Percentiles rank a stretch among this genome's conserved stretches.
Evolutionary conservation across 2,888 invertebrate species (phyloP).

Genomic region (Harmothoe impar): DNA sequence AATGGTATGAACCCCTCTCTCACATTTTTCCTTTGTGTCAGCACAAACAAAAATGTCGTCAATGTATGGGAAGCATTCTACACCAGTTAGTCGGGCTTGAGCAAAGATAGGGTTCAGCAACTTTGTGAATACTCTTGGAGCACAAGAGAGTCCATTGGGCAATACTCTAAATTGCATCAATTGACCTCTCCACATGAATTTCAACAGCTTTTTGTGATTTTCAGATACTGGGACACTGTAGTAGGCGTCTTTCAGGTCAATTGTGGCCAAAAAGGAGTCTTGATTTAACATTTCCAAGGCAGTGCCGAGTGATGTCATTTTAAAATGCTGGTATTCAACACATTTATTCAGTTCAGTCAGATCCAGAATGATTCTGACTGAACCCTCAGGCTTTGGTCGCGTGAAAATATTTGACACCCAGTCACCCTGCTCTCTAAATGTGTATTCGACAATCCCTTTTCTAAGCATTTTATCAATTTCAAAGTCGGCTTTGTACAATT

Average conservation of each 20-base stretch:
- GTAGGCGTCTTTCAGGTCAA: too few species aligned
- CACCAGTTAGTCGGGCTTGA: not conserved
- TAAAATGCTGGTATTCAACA: too few species aligned
- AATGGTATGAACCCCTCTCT: not conserved
- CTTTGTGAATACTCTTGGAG: constrained; percentile 16
- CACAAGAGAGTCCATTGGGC: constrained; percentile 51
- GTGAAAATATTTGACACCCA: not conserved
- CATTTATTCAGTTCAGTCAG: too few species aligned
- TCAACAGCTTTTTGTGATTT: too few species aligned
- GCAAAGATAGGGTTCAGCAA: constrained; percentile 26
- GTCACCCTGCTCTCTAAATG: not conserved
- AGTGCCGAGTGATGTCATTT: too few species aligned
- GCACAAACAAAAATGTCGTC: constrained; percentile 24
- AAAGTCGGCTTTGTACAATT: not conserved
- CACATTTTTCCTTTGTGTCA: too few species aligned
- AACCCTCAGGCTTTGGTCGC: not conserved
- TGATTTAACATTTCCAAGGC: too few species aligned
- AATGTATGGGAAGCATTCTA: not conserved
- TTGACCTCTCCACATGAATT: too few species aligned
- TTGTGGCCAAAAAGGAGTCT: too few species aligned
- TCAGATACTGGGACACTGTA: too few species aligned
- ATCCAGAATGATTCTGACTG: not conserved
- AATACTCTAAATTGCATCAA: not conserved
- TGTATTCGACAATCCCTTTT: not conserved
- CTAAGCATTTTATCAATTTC: not conserved